Evolutionary conservation across 2,797 vertebrate species (phyloP), one percentile per base, ranked within the genome.

Genomic region (Fistularia tabacaria): DNA sequence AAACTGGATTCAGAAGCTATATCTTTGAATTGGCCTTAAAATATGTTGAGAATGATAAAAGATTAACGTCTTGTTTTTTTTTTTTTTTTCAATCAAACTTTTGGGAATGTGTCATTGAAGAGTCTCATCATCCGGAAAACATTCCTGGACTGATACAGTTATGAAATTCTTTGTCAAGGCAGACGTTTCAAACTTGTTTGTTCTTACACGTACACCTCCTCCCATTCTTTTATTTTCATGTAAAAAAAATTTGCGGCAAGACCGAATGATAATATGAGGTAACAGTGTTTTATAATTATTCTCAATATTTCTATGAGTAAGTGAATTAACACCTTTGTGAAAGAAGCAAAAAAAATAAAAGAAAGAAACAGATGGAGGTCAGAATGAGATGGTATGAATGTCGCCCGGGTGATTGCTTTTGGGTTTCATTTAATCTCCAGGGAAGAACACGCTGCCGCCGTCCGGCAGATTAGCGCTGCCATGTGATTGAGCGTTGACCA

Each of bases 371-470:
- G 25, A 25, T 25, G 45, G 49, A 14, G 38, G 36, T 8, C 62
- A 53, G 53, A 46, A 36, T 44, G 44, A 50, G 38, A 10, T 13
- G 1, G 39, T 47, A 10, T 43, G 37, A 57, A 14, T 10, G 36
- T n/a, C 25, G 25, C 25, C 25, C 25, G 25, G 25, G 47, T 45
- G 47, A 56, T 50, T 61, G 62, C 65, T 37, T 61, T 15, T 57
- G 51, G 51, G 11, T 62, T 59, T 40, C 5, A 55, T 70, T 64
- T 71, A 80, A 81, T 82, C 74, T 5, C 68, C 46, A 59, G 50
- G 57, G 61, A 78, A 50, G 52, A 57, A 76, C n/a, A n/a, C 57
- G 37, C 15, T 25, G 58, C 60, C 46, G 57, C 60, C 51, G 59
- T 60, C 63, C 43, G 1, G 51, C 55, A 51, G 42, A 54, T 69